phyloP scores from a whole-genome alignment of 1,140 invertebrate species.

The Bilobella aurantiaca region DNA sequence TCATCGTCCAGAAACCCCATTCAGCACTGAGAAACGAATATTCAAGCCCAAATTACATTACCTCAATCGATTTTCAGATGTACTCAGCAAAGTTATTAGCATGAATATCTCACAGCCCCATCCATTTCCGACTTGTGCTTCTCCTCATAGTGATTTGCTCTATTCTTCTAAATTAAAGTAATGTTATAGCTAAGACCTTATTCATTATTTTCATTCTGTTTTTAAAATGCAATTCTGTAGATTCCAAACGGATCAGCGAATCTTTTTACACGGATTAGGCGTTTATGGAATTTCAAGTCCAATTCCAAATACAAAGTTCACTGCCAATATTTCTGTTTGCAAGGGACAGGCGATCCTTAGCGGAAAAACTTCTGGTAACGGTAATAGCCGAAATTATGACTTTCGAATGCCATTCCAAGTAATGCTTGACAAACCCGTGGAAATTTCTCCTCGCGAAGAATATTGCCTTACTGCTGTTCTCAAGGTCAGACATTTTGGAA shows the following conservation, averaged over 20 bases:
- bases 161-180: constrained; percentile 7
- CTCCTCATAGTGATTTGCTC: constrained; percentile 1
- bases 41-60: constrained; percentile 32
- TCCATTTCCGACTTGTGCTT: not conserved
- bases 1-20: constrained; percentile 28
- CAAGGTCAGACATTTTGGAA: constrained; percentile 11
- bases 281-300: constrained; percentile 28
- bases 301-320: constrained; percentile 25
- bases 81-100: constrained; percentile 28
- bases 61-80: constrained; percentile 27
- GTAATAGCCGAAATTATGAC: constrained; percentile 28
- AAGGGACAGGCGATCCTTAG: constrained; percentile 11
- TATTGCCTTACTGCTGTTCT: constrained; percentile 25
- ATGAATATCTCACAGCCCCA: not conserved
- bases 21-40: constrained; percentile 20
- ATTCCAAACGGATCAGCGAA: constrained; percentile 27
- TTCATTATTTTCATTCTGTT: not conserved
- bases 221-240: constrained; percentile 13
- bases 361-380: constrained; percentile 14
- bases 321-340: constrained; percentile 19
- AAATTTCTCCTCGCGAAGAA: constrained; percentile 25
- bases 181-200: not conserved
- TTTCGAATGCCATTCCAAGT: constrained; percentile 34
- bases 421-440: constrained; percentile 27
- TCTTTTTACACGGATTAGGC: constrained; percentile 32